Conservation (phyloP, 2,888 invertebrate genomes). For the Nymphalis polychloros region DNA sequence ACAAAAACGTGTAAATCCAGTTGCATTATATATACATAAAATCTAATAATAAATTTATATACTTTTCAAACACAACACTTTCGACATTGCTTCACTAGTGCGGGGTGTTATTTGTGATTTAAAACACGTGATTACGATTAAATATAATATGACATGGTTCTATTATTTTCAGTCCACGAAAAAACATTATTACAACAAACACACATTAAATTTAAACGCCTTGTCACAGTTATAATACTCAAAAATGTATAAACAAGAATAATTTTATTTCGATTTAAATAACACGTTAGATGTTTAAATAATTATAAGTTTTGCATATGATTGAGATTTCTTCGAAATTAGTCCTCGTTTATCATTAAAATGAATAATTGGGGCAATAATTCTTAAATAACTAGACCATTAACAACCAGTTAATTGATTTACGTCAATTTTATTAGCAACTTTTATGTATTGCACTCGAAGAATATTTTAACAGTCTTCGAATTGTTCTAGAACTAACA, state of each 20-base stretch:
- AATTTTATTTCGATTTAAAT: too few relatives aligned
- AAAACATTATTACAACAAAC: not conserved
- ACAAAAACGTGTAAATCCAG: conserved; percentile 45
- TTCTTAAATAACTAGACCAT: conserved; percentile 21
- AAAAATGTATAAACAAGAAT: not conserved
- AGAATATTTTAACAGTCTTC: not conserved
- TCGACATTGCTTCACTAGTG: conserved; percentile 2
- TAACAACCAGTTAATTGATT: not conserved
- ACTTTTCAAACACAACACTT: not conserved
- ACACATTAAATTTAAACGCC: not conserved
- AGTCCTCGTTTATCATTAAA: not conserved
- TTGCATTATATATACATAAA: conserved; percentile 15
- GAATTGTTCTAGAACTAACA: conserved; percentile 32
- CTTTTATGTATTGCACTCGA: not conserved
- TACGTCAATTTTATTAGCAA: not conserved
- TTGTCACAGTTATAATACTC: not conserved
- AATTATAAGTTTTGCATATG: not conserved
- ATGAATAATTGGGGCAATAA: conserved; percentile 9
- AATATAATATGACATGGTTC: not conserved
- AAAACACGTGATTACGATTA: not conserved
- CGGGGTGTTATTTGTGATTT: not conserved
- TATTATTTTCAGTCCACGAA: not conserved
- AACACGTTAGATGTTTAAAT: too few relatives aligned
- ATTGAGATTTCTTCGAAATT: conserved; percentile 3
- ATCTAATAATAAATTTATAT: conserved; percentile 1